Conservation (phyloP, 2,113 vertebrate species). For the Mirounga angustirostris region DNA sequence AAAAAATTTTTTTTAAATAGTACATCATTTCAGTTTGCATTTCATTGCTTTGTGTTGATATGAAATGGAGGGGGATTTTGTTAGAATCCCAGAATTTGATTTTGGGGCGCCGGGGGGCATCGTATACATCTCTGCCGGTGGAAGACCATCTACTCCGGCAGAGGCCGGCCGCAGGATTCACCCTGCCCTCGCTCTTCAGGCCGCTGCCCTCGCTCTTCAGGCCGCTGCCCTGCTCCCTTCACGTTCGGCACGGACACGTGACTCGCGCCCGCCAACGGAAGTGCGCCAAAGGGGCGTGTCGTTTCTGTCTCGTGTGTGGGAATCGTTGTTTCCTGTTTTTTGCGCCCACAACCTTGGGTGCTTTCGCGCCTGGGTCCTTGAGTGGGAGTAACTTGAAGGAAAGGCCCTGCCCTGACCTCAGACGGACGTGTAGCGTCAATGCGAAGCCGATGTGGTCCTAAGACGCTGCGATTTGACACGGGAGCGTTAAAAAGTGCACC, state of each 20-base stretch:
- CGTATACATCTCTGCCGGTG: background rate
- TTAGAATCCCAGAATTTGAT: background rate
- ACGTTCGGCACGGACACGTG: background rate
- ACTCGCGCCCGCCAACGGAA: background rate
- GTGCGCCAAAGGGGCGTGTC: background rate
- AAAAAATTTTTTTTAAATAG: background rate
- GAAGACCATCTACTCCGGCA: accelerated
- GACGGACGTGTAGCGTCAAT: background rate
- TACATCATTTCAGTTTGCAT: background rate
- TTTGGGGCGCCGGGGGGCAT: background rate
- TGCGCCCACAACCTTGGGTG: background rate
- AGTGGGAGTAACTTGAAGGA: background rate
- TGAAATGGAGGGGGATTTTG: background rate
- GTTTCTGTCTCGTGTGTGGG: background rate
- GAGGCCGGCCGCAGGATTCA: background rate
- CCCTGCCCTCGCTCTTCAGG: background rate
- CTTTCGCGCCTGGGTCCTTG: background rate
- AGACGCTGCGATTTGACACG: background rate
- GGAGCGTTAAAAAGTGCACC: background rate
- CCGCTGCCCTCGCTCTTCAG: background rate
- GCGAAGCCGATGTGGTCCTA: background rate
- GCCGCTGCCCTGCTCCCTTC: too few species aligned
- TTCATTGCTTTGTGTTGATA: background rate
- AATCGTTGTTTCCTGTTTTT: background rate
- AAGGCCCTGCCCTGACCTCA: accelerated